Conservation (phyloP, 53 echinoderm and acorn worm genomes). For the Glandiceps talaboti region DNA sequence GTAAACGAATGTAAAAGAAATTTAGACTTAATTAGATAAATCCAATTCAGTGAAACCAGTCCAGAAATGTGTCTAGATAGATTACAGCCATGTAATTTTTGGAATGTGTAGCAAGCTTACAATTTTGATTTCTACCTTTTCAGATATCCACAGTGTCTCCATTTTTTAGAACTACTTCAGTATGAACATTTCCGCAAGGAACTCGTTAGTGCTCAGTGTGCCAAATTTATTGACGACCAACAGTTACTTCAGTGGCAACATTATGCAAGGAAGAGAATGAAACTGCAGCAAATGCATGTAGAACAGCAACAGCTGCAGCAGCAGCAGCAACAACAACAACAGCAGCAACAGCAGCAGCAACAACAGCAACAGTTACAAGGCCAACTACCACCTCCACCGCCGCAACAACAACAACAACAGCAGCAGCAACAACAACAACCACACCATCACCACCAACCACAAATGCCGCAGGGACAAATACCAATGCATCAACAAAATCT, state of each 20-base stretch:
- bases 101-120: too few species aligned
- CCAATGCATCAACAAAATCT: conserved; percentile 49
- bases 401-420: conserved; percentile 28
- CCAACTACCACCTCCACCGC: neutral
- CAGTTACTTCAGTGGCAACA: conserved; percentile 97
- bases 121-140: too few species aligned
- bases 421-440: conserved; percentile 11
- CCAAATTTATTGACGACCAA: conserved; percentile 94
- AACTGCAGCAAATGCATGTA: conserved; percentile 71
- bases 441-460: neutral
- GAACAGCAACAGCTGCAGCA: conserved; percentile 26
- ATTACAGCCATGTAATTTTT: too few species aligned
- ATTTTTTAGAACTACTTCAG: conserved; percentile 92
- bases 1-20: too few species aligned
- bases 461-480: neutral
- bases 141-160: conserved; percentile 89
- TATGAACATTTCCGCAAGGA: conserved; percentile 93
- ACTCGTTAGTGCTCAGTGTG: conserved; percentile 86
- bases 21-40: too few species aligned
- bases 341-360: conserved; percentile 5
- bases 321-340: conserved; percentile 62
- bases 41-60: too few species aligned
- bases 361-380: neutral
- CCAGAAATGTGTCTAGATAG: too few species aligned
- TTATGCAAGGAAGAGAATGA: conserved; percentile 81